phyloP scores from a whole-genome alignment of 2,888 invertebrate genomes.

The Scelioninae gen. 1 region DNA sequence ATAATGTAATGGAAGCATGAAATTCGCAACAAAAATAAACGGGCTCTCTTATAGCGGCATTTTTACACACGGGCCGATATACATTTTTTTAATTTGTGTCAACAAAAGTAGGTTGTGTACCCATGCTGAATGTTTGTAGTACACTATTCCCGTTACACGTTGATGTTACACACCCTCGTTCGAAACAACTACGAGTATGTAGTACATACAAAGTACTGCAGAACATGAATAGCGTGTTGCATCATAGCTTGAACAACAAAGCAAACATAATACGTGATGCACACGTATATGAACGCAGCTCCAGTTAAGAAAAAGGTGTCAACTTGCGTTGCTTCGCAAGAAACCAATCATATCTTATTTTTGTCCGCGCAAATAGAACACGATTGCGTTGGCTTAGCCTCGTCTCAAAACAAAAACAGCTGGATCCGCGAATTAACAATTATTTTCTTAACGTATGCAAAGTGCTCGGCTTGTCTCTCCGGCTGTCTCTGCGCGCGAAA shows the following conservation, averaged over 20 bases:
- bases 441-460: slow-evolving; percentile 59
- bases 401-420: slow-evolving; percentile 50
- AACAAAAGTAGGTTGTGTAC: slow-evolving; percentile 73
- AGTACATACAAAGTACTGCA: slow-evolving; percentile 64
- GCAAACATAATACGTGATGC: slow-evolving; percentile 78
- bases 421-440: slow-evolving; percentile 39
- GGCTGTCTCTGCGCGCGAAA: slow-evolving; percentile 4
- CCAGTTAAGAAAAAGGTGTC: slow-evolving; percentile 75
- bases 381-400: too few relatives aligned
- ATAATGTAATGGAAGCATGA: neutral
- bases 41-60: slow-evolving; percentile 22
- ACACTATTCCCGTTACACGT: slow-evolving; percentile 66
- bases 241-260: slow-evolving; percentile 77
- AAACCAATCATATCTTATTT: slow-evolving; percentile 75
- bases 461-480: too few relatives aligned
- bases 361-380: slow-evolving; percentile 43
- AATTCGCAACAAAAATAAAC: slow-evolving; percentile 30
- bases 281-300: slow-evolving; percentile 72
- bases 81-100: slow-evolving; percentile 66
- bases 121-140: slow-evolving; percentile 70
- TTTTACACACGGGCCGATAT: slow-evolving; percentile 51
- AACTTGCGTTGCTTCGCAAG: slow-evolving; percentile 77
- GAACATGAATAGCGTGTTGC: slow-evolving; percentile 71
- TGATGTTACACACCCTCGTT: slow-evolving; percentile 71
- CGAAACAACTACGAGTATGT: slow-evolving; percentile 65